Evolutionary conservation across 37 sponge, comb jelly and placozoan genomes (phyloP).

Genomic region (Aphrocallistes beatrix): DNA sequence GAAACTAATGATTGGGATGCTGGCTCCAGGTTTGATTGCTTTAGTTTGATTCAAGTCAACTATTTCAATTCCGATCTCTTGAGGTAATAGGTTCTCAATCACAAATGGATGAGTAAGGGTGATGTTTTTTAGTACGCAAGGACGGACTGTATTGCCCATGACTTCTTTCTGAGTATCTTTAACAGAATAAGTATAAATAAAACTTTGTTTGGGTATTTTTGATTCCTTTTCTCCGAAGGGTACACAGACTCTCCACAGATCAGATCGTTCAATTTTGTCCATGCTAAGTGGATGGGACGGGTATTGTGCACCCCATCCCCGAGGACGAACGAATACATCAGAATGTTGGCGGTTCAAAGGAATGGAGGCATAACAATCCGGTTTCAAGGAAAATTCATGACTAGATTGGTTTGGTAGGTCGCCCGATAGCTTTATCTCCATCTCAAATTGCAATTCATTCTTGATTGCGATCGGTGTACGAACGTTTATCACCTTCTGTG

Average conservation of each 20-base stretch:
- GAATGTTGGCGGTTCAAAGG: slow-evolving; percentile 59
- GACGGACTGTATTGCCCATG: background rate
- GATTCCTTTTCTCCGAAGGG: background rate
- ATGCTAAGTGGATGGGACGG: slow-evolving; percentile 33
- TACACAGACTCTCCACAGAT: background rate
- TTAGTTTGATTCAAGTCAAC: background rate
- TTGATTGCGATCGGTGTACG: slow-evolving; percentile 66
- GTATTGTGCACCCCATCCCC: slow-evolving; percentile 54
- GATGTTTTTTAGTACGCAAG: background rate
- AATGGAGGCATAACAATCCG: slow-evolving; percentile 36
- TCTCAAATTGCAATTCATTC: slow-evolving; percentile 55
- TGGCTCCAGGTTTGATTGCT: background rate
- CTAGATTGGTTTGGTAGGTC: background rate
- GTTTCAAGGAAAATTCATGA: background rate
- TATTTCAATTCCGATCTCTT: background rate
- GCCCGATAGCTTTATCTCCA: slow-evolving; percentile 34
- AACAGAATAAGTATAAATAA: background rate
- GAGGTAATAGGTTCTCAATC: background rate
- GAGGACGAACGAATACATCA: slow-evolving; percentile 45
- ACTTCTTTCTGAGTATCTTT: background rate
- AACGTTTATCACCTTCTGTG: slow-evolving; percentile 72
- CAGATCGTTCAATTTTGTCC: background rate
- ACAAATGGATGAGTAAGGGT: background rate
- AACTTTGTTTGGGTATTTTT: background rate
- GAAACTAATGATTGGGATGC: background rate